Evolutionary conservation across 2,888 invertebrate genomes (phyloP).

Genomic region (Conomelus anceps): DNA sequence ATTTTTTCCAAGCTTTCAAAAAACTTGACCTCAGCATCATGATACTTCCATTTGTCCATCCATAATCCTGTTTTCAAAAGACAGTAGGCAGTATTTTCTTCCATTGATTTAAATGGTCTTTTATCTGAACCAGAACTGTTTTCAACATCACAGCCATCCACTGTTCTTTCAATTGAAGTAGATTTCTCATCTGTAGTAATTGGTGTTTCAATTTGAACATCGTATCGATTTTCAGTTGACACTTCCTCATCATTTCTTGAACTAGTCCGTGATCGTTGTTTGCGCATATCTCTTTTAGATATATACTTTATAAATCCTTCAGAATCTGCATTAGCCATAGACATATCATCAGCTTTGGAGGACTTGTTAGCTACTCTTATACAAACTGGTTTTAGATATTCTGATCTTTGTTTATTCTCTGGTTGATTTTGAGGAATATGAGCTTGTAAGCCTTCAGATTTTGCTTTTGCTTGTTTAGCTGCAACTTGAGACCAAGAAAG

Average conservation of each 20-base stretch:
- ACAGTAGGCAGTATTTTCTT: not conserved
- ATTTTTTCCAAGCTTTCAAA: not conserved
- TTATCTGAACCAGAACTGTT: not conserved
- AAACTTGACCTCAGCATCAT: constrained; percentile 26
- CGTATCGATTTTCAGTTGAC: not conserved
- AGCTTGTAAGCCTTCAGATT: not conserved
- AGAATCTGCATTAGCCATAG: constrained; percentile 12
- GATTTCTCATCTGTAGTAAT: not conserved
- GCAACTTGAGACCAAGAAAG: not conserved
- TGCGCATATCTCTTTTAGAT: constrained; percentile 24
- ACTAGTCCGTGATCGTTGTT: constrained; percentile 18
- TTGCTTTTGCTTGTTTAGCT: not conserved
- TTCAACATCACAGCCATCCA: not conserved
- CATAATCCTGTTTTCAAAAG: constrained; percentile 23
- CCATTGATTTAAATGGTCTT: not conserved
- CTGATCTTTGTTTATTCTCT: not conserved
- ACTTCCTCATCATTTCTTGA: constrained; percentile 2
- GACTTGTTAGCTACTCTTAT: not conserved
- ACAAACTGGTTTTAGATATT: not conserved
- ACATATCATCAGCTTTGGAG: not conserved
- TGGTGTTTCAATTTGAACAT: not conserved
- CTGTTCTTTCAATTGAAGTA: not conserved
- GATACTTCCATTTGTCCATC: constrained; percentile 29
- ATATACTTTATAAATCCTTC: constrained; percentile 25
- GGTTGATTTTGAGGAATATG: not conserved